phyloP scores from a whole-genome alignment of 2,113 vertebrate genomes.

The Cyrtonyx montezumae region DNA sequence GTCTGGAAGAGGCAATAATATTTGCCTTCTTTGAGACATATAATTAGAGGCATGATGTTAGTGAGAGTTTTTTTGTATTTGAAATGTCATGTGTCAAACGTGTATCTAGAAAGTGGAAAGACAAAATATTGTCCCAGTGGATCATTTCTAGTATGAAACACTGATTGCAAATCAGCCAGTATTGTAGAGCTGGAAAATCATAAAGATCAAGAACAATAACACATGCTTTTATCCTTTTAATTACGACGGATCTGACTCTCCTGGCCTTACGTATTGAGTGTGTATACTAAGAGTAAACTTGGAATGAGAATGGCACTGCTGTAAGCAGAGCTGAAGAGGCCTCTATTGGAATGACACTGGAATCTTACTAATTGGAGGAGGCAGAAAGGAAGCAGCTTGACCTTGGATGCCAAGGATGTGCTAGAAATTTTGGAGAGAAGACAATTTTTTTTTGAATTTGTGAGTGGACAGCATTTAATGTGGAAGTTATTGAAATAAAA shows the following conservation, averaged over 20 bases:
- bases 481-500: not conserved
- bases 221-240: not conserved
- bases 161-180: not conserved
- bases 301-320: not conserved
- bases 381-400: not conserved
- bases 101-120: not conserved
- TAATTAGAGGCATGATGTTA: not conserved
- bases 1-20: not conserved
- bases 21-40: not conserved
- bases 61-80: not conserved
- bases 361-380: not conserved
- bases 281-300: not conserved
- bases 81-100: not conserved
- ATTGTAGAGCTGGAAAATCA: not conserved
- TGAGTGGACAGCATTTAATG: not conserved
- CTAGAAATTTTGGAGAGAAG: not conserved
- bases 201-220: not conserved
- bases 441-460: not conserved
- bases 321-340: not conserved
- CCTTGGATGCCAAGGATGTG: not conserved
- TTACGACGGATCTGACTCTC: not conserved
- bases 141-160: not conserved
- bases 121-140: not conserved
- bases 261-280: not conserved
- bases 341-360: not conserved